Evolutionary conservation across 2,113 vertebrate genomes (phyloP).

Genomic region (Heteronetta atricapilla): DNA sequence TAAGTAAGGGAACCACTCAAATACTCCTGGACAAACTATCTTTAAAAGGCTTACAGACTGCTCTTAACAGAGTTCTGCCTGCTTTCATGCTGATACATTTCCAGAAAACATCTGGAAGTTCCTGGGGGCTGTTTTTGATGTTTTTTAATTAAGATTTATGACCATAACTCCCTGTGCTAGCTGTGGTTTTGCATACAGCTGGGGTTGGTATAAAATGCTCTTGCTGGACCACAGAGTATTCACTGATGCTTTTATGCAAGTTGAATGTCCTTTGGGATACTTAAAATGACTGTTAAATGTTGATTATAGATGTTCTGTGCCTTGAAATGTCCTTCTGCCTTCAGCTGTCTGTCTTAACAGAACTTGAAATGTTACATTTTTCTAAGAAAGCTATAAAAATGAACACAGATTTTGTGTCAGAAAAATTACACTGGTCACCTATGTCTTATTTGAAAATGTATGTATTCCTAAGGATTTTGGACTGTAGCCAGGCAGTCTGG

Average conservation of each 20-base stretch:
- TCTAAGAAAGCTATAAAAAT: conserved; percentile 54
- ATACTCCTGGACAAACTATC: not conserved
- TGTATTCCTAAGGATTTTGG: not conserved
- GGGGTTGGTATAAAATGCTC: not conserved
- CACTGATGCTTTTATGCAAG: not conserved
- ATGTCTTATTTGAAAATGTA: conserved; percentile 20
- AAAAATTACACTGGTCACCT: not conserved
- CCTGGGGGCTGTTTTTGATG: not conserved
- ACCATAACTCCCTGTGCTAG: not conserved
- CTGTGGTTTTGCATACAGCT: not conserved
- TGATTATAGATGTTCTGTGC: not conserved
- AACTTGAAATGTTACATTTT: conserved; percentile 35
- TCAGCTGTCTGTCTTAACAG: not conserved
- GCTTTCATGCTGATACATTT: not conserved
- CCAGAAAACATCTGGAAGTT: not conserved
- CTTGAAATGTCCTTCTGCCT: conserved; percentile 24
- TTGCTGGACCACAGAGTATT: not conserved
- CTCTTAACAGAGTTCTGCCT: not conserved
- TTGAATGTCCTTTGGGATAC: not conserved
- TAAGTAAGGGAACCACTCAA: not conserved
- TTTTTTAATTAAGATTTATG: conserved; percentile 5
- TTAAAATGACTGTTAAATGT: not conserved
- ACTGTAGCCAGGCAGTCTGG: not conserved
- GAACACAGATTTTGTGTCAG: conserved; percentile 25
- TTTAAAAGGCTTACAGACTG: not conserved